Conservation (phyloP, 2,888 invertebrate genomes). For the Mythimna albipuncta region DNA sequence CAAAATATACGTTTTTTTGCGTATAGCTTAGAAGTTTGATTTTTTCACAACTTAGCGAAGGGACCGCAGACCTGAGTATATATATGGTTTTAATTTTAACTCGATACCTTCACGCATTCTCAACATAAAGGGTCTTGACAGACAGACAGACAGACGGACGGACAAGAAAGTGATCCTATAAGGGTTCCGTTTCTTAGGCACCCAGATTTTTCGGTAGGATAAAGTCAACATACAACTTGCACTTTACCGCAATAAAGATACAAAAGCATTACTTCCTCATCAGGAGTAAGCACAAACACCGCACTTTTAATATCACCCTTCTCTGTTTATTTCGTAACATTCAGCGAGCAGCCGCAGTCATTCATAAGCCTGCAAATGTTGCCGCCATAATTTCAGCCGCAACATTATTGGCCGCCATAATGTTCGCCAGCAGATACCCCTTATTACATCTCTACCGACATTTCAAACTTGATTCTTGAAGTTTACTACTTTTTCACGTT, state of each 20-base stretch:
- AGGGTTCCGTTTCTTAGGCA: no score
- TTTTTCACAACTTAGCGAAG: no score
- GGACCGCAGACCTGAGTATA: no score
- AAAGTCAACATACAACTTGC: background rate
- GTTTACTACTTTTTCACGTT: no score
- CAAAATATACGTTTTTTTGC: no score
- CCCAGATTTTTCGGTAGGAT: no score
- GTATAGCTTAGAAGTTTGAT: no score
- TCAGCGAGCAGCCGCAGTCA: constrained; percentile 6
- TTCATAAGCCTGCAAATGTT: constrained; percentile 29
- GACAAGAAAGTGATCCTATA: no score
- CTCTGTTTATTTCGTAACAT: constrained; percentile 26
- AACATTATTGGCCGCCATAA: constrained; percentile 10
- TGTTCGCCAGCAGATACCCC: constrained; percentile 22
- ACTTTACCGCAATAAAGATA: background rate
- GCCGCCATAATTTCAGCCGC: constrained; percentile 23
- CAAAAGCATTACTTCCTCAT: background rate
- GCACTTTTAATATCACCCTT: constrained; percentile 28
- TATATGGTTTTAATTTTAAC: no score
- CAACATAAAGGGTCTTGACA: no score
- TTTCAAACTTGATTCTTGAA: background rate
- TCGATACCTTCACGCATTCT: no score
- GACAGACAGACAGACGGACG: no score
- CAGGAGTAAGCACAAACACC: constrained; percentile 11
- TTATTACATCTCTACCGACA: constrained; percentile 22